Conservation (phyloP, 2,113 vertebrate genomes). For the Epinephelus moara region DNA sequence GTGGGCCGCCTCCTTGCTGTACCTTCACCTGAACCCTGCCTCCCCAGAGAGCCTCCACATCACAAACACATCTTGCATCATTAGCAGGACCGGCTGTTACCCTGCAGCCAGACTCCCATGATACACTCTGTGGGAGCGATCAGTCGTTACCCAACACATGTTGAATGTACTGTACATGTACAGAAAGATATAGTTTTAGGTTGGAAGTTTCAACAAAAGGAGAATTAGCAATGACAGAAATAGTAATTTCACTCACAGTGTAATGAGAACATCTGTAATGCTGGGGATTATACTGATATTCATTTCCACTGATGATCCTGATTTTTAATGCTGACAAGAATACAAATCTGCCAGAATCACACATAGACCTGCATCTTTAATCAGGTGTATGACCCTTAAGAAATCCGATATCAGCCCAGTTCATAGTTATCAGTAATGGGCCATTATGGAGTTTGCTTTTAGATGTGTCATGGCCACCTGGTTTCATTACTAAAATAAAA, state of each 20-base stretch:
- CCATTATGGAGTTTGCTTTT: not conserved
- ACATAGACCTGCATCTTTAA: not conserved
- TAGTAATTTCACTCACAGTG: too few relatives aligned
- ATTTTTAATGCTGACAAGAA: not conserved
- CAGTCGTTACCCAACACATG: slow-evolving; percentile 23
- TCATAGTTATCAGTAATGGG: not conserved
- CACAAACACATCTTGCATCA: slow-evolving; percentile 86
- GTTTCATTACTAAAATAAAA: not conserved
- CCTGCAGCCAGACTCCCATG: slow-evolving; percentile 52
- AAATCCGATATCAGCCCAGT: not conserved
- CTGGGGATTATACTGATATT: not conserved
- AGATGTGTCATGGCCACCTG: not conserved
- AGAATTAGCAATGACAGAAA: not conserved
- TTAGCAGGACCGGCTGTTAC: slow-evolving; percentile 77
- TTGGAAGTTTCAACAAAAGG: not conserved
- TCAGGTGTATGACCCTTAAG: not conserved
- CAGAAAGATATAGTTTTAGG: not conserved
- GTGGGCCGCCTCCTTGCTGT: slow-evolving; percentile 57
- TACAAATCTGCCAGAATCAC: not conserved
- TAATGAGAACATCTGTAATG: not conserved
- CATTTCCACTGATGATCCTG: not conserved
- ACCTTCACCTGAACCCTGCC: slow-evolving; percentile 76
- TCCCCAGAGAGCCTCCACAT: slow-evolving; percentile 72
- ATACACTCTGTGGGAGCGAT: slow-evolving; percentile 59
- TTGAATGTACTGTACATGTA: not conserved